These are phyloP conservation scores for Eleginops maclovinus DNA, from an alignment of 2,113 vertebrate genomes.

Conservation along the genomic window DNA sequence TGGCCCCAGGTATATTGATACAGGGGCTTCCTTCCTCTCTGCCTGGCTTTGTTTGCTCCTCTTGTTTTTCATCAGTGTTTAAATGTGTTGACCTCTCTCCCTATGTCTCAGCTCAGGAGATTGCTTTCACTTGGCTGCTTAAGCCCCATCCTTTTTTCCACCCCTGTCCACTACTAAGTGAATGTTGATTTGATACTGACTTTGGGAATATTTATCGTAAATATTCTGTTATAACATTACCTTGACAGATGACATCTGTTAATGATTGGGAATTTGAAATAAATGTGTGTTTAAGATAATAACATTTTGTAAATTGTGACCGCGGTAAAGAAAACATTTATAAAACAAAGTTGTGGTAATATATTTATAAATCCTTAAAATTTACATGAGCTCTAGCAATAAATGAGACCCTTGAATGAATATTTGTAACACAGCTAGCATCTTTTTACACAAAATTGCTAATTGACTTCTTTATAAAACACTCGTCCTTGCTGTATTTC, in stretches of 20 bases:
- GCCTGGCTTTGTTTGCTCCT: conserved; percentile 69
- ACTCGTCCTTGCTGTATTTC: too few species aligned
- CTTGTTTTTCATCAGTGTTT: conserved; percentile 76
- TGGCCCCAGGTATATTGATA: conserved; percentile 72
- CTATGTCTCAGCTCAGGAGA: conserved; percentile 30
- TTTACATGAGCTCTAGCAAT: background rate
- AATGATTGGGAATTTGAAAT: background rate
- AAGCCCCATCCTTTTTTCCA: conserved; percentile 38
- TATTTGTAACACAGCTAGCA: too few species aligned
- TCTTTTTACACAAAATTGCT: too few species aligned
- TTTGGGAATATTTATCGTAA: background rate
- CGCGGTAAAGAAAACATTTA: background rate
- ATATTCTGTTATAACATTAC: background rate
- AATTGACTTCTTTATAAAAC: too few species aligned
- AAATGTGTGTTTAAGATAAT: background rate
- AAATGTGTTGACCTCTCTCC: conserved; percentile 46
- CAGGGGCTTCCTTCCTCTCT: conserved; percentile 60
- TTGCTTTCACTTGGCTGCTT: conserved; percentile 56
- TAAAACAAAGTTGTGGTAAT: background rate
- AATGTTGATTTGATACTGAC: background rate
- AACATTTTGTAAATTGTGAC: background rate
- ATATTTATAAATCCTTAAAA: background rate
- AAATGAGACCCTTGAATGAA: too few species aligned
- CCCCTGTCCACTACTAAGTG: background rate
- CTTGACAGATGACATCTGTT: background rate